phyloP scores from a whole-genome alignment of 2,797 vertebrate genomes.

The Periparus ater region DNA sequence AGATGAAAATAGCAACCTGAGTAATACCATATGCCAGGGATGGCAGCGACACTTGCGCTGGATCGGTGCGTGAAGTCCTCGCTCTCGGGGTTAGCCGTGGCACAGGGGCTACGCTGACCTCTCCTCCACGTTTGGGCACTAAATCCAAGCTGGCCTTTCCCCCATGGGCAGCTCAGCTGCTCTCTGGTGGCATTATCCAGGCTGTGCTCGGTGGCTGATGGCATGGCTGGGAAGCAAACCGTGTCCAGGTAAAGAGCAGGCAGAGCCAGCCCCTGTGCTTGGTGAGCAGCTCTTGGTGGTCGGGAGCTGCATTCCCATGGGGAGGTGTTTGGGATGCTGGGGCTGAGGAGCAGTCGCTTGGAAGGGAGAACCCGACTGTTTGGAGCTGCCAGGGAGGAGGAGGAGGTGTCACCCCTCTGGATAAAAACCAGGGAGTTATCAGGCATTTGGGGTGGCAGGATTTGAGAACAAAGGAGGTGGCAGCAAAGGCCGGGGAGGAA shows the following conservation, averaged over 20 bases:
- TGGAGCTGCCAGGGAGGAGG: neutral
- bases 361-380: neutral
- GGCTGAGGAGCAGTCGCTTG: neutral
- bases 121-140: neutral
- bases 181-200: neutral
- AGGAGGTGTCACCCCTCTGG: neutral
- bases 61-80: neutral
- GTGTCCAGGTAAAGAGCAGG: neutral
- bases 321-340: neutral
- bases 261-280: neutral
- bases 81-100: neutral
- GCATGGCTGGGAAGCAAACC: neutral
- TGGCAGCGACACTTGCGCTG: neutral
- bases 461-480: neutral
- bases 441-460: neutral
- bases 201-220: rapidly evolving
- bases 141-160: neutral
- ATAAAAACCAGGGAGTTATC: neutral
- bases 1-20: slow-evolving; percentile 24
- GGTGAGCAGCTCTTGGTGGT: neutral
- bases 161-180: rapidly evolving
- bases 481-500: neutral
- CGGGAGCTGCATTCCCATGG: rapidly evolving
- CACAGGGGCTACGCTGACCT: rapidly evolving
- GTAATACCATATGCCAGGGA: neutral